A percentile compares a stretch with the other conserved stretches of the same genome.
Conservation (phyloP, 2,888 invertebrate genomes). For the Epinotia bilunana region DNA sequence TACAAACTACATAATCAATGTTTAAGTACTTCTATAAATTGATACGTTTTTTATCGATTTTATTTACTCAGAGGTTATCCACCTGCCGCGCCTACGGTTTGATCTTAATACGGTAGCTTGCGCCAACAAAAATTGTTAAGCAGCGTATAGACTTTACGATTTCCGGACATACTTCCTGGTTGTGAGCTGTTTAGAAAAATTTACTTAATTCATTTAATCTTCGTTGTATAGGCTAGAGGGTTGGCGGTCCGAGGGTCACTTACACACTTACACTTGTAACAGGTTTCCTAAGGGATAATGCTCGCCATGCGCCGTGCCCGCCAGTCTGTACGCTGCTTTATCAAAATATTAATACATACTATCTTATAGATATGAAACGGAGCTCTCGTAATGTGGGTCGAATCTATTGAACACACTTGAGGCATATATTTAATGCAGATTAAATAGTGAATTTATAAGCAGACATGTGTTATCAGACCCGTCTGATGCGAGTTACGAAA, state of each 20-base stretch:
- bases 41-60: slow-evolving; percentile 42
- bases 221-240: background rate
- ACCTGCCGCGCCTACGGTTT: slow-evolving; percentile 44
- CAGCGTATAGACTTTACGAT: slow-evolving; percentile 4
- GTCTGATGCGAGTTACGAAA: slow-evolving; percentile 43
- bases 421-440: slow-evolving; percentile 54
- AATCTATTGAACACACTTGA: slow-evolving; percentile 70
- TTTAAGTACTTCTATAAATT: slow-evolving; percentile 41
- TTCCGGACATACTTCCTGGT: background rate
- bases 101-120: slow-evolving; percentile 43
- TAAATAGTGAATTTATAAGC: slow-evolving; percentile 56
- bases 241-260: background rate
- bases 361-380: slow-evolving; percentile 60
- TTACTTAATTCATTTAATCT: background rate
- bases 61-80: slow-evolving; percentile 37
- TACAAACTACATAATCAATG: slow-evolving; percentile 39
- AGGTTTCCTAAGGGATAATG: background rate
- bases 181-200: background rate
- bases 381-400: slow-evolving; percentile 67
- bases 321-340: slow-evolving; percentile 21
- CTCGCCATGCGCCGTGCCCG: background rate
- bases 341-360: slow-evolving; percentile 51
- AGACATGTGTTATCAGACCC: slow-evolving; percentile 51
- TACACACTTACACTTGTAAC: too few species aligned
- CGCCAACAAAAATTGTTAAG: slow-evolving; percentile 25